Evolutionary conservation across 2,888 invertebrate genomes (phyloP).

Genomic region (Hyles lineata): DNA sequence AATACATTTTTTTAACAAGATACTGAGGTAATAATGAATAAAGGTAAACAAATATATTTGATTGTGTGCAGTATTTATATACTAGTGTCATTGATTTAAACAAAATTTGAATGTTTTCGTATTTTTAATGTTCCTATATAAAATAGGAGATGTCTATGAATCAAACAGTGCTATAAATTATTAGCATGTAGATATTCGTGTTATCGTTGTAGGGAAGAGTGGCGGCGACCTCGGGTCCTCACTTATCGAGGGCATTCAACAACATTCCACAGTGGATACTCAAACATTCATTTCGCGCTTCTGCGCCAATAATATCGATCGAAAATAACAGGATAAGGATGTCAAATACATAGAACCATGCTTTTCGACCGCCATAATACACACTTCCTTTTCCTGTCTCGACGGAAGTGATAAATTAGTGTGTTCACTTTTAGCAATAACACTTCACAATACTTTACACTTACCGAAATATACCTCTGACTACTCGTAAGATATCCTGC

Average conservation of each 20-base stretch:
- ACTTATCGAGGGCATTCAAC: not conserved
- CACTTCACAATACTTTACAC: not conserved
- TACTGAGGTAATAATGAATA: no score
- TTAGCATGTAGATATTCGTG: not conserved
- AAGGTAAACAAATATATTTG: no score
- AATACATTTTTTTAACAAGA: no score
- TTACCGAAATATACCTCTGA: conserved; percentile 28
- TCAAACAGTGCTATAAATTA: not conserved
- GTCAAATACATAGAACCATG: conserved; percentile 53
- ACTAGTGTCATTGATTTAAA: no score
- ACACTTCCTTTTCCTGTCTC: conserved; percentile 87
- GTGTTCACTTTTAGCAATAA: conserved; percentile 32
- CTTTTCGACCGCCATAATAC: conserved; percentile 75
- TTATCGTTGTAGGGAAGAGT: not conserved
- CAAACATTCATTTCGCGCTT: conserved; percentile 48
- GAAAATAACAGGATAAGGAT: conserved; percentile 72
- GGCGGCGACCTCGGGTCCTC: not conserved
- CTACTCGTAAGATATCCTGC: conserved; percentile 23
- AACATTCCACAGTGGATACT: not conserved
- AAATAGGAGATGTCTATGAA: no score
- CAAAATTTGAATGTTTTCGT: no score
- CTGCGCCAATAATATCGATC: conserved; percentile 46
- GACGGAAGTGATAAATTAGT: conserved; percentile 62
- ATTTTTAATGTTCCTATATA: no score
- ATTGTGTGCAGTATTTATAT: no score